A percentile compares a stretch with the other conserved stretches of the same genome.
phyloP scores from a whole-genome alignment of 2,888 invertebrate genomes.

The Xylota sylvarum region DNA sequence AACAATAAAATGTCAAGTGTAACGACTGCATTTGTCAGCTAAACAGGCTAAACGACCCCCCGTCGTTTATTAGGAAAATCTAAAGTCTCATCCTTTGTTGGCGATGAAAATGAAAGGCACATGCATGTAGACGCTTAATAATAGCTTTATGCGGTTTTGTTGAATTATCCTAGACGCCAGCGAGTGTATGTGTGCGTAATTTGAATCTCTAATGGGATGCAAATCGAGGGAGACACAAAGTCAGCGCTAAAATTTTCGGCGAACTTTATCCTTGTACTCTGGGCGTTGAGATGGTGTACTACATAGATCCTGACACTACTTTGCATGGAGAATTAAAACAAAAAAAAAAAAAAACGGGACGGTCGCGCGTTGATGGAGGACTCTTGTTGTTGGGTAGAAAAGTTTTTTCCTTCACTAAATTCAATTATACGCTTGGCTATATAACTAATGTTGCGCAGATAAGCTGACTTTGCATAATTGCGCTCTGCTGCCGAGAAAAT shows the following conservation, averaged over 20 bases:
- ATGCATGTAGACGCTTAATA: constrained; percentile 20
- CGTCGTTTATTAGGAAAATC: constrained; percentile 22
- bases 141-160: constrained; percentile 55
- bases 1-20: constrained; percentile 37
- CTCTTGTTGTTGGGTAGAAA: background rate
- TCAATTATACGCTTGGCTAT: constrained; percentile 59
- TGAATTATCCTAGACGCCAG: constrained; percentile 28
- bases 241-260: constrained; percentile 42
- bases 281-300: background rate
- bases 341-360: constrained; percentile 9
- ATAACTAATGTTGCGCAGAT: constrained; percentile 50
- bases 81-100: constrained; percentile 1
- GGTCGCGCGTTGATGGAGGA: constrained; percentile 3
- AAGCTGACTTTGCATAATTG: constrained; percentile 63
- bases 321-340: constrained; percentile 19
- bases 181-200: background rate
- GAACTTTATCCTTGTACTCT: constrained; percentile 37
- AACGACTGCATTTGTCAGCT: constrained; percentile 34
- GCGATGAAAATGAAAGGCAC: background rate
- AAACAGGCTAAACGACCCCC: background rate
- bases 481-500: constrained; percentile 27
- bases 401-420: constrained; percentile 40
- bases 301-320: constrained; percentile 16
- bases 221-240: constrained; percentile 48
- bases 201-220: constrained; percentile 57